Base-by-base conservation (phyloP, 23 tunicate species). In the Trididemnum clinides region DNA sequence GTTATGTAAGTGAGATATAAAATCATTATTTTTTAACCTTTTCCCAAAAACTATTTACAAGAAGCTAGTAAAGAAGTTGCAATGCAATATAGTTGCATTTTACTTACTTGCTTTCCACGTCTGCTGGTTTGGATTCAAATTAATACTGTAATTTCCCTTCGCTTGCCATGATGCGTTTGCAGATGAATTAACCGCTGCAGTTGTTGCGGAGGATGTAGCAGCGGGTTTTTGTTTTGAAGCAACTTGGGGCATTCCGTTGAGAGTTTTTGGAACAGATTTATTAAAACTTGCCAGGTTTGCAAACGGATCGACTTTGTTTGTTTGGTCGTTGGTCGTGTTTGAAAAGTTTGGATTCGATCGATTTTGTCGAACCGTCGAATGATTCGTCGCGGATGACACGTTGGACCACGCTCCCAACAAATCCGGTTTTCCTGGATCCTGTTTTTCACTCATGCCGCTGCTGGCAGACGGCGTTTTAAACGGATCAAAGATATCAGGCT, bases 81-180 rank as follows among this genome's bases (percentile, higher is more conserved):
- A n/a, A n/a, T n/a, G n/a, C n/a, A n/a, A n/a, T n/a, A n/a, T n/a
- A 44, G 15, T 15, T 44, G 10, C 6, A 66, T 28, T 32, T 6
- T 21, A 72, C 98, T 88, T 78, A 93, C 98, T 93, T 63, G 98
- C 79, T 90, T 93, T 93, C 98, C 98, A 93, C 33, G 69, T 86
- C 84, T 84, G 90, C 0, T 36, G 33, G 7, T 31, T 51, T 19
- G 90, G 27, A 28, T 72, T 23, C 36, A 91, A 79, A 38, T 70
- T 85, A 2, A 81, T 33, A 49, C 72, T 86, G 82, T 93, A 93
- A 70, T 88, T 93, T 57, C 92, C 84, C 34, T 88, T 78, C 39
- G 66, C 4, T 15, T 51, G 65, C 10, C 80, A 28, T 1, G 80
- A 26, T 38, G 37, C 28, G 28, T 54, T 12, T 5, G 57, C 22